Evolutionary conservation across 2,888 invertebrate genomes (phyloP).

Genomic region (Drosophila demipolita): DNA sequence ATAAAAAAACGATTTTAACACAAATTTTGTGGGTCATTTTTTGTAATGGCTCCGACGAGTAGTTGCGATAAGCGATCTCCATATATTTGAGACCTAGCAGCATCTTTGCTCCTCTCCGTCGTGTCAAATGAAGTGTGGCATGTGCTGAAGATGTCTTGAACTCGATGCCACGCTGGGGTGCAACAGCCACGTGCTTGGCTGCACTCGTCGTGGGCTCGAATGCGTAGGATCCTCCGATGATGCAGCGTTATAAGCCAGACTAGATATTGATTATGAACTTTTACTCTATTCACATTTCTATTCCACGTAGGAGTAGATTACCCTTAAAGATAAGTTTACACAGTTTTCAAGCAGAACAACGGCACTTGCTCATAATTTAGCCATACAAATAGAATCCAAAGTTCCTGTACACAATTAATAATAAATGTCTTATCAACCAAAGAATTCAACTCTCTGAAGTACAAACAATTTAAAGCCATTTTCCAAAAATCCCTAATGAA

Average conservation of each 20-base stretch:
- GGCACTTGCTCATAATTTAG: background rate
- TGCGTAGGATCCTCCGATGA: conserved; percentile 48
- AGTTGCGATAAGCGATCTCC: conserved; percentile 64
- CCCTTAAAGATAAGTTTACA: conserved; percentile 7
- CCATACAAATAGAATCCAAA: background rate
- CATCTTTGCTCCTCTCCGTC: conserved; percentile 33
- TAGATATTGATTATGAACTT: conserved; percentile 11
- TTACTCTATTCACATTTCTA: background rate
- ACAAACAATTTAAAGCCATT: conserved; percentile 53
- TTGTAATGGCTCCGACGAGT: conserved; percentile 57
- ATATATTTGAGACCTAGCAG: conserved; percentile 12
- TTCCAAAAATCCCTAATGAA: conserved; percentile 43
- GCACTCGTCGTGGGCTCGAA: conserved; percentile 39
- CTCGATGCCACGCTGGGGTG: conserved; percentile 17
- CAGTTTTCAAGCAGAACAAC: conserved; percentile 3
- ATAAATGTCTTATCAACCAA: background rate
- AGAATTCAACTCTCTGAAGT: conserved; percentile 22
- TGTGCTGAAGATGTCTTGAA: conserved; percentile 56
- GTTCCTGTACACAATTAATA: background rate
- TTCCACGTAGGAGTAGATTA: conserved; percentile 21
- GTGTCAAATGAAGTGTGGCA: conserved; percentile 71
- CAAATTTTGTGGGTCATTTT: conserved; percentile 69
- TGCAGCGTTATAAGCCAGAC: conserved; percentile 37
- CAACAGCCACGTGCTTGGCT: conserved; percentile 41
- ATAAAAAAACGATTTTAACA: conserved; percentile 43